Base-by-base conservation (phyloP, 2,797 vertebrate genomes). In the Emydoidea blandingii region DNA sequence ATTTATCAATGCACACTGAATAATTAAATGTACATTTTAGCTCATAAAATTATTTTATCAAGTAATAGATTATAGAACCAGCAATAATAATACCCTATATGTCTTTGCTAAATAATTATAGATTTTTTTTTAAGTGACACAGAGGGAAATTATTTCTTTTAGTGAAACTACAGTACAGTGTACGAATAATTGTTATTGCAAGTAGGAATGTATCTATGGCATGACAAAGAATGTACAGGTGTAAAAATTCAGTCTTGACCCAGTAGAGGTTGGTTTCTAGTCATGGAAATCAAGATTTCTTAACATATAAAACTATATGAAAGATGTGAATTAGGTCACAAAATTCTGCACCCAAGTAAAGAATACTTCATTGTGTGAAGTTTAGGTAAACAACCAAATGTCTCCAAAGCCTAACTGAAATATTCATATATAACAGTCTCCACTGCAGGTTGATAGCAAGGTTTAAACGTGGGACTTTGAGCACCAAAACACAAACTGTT, bases 1-100 rank as follows among this genome's bases (percentile, higher is more conserved):
- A 87, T 74, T 82, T 5, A 50, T 1, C 0, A 27, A 3, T 44
- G 41, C 68, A 37, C 79, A 90, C 23, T 47, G 6, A 87, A 88
- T 89, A 92, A 94, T 62, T 90, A 3, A 57, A 94, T 50, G 6
- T 87, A 80, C 21, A 49, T 72, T 76, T 90, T 72, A 95, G 89
- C 52, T 25, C 37, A 72, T 41, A 78, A 31, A 93, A 52, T 90
- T 90, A 52, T 50, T 21, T 89, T 47, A 85, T 94, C 8, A 41
- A 94, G 85, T 10, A 2, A 2, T 12, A 92, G 0, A 0, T 84
- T 87, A 78, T 81, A 79, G 82, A 97, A 62, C 2, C 72, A 25
- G 19, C 1, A 27, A 50, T 83, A 50, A 9, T 50, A 89, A 54
- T 52, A 37, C 50, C 44, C 27, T 65, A 80, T 53, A 80, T 44